Evolutionary conservation across 1,140 invertebrate species (phyloP).

Genomic region (Drosophila ohnishii): DNA sequence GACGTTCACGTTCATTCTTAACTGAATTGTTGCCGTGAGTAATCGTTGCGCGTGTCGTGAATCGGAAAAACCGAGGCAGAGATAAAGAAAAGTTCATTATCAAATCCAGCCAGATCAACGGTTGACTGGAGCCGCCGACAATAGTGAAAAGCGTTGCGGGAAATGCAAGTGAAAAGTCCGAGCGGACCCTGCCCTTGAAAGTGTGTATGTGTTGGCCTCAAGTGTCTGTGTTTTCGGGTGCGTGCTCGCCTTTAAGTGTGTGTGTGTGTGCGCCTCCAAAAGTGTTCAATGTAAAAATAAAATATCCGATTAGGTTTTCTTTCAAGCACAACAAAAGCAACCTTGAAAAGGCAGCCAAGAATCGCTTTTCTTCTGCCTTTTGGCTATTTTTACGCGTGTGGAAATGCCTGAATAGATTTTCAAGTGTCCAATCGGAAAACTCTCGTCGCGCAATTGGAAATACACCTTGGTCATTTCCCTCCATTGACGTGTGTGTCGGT

Average conservation of each 20-base stretch:
- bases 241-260: not conserved
- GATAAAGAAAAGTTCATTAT: slow-evolving; percentile 71
- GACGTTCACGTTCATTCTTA: slow-evolving; percentile 57
- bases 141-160: slow-evolving; percentile 27
- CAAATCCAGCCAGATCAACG: slow-evolving; percentile 44
- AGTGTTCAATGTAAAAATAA: slow-evolving; percentile 75
- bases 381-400: slow-evolving; percentile 58
- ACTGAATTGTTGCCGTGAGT: slow-evolving; percentile 66
- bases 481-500: slow-evolving; percentile 28
- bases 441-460: slow-evolving; percentile 59
- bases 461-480: slow-evolving; percentile 56
- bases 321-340: slow-evolving; percentile 63
- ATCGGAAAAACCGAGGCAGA: slow-evolving; percentile 41
- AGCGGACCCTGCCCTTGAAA: slow-evolving; percentile 73
- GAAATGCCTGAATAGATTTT: slow-evolving; percentile 58
- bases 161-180: slow-evolving; percentile 64
- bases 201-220: slow-evolving; percentile 47
- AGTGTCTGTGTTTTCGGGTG: slow-evolving; percentile 23
- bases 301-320: slow-evolving; percentile 66
- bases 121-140: slow-evolving; percentile 9
- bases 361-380: slow-evolving; percentile 39
- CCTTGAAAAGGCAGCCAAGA: slow-evolving; percentile 71
- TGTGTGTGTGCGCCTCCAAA: slow-evolving; percentile 56
- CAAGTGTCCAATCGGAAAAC: slow-evolving; percentile 67
- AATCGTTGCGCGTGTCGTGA: slow-evolving; percentile 67